These are phyloP conservation scores for Yponomeuta evonymella DNA, from an alignment of 2,888 invertebrate species.

Conservation along the genomic window DNA sequence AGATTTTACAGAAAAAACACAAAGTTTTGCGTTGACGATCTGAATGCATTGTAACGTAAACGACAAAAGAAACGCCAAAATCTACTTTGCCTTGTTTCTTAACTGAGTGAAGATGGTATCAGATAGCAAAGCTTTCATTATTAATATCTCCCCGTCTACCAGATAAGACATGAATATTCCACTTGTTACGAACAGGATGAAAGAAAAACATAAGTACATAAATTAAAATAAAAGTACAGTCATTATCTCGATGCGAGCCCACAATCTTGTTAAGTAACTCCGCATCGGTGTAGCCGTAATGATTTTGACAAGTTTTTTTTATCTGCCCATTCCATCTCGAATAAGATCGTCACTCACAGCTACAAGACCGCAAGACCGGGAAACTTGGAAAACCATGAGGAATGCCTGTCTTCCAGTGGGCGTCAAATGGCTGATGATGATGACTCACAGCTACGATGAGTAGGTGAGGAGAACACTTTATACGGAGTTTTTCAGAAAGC, in stretches of 20 bases:
- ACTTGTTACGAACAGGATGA: conserved; percentile 38
- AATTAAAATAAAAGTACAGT: conserved; percentile 44
- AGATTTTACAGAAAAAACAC: too few relatives aligned
- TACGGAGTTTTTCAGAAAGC: too few relatives aligned
- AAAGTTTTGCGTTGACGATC: too few relatives aligned
- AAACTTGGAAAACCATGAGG: too few relatives aligned
- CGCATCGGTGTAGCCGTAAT: conserved; percentile 53
- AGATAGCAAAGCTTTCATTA: background rate
- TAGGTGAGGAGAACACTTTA: too few relatives aligned
- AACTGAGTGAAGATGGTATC: background rate
- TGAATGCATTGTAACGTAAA: background rate
- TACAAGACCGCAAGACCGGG: too few relatives aligned
- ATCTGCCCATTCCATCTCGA: conserved; percentile 53
- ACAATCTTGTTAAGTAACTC: conserved; percentile 63
- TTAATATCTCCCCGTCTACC: background rate
- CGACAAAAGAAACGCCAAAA: background rate
- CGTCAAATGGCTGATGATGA: too few relatives aligned
- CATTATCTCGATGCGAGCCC: conserved; percentile 53
- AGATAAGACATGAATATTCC: background rate
- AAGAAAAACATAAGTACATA: conserved; percentile 19
- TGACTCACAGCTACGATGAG: conserved; percentile 23
- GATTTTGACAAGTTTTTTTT: conserved; percentile 62
- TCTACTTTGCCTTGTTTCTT: background rate
- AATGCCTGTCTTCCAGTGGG: too few relatives aligned
- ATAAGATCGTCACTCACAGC: conserved; percentile 30